Base-by-base conservation (phyloP, 1,140 invertebrate genomes). In the Sycophaga agraensis region DNA sequence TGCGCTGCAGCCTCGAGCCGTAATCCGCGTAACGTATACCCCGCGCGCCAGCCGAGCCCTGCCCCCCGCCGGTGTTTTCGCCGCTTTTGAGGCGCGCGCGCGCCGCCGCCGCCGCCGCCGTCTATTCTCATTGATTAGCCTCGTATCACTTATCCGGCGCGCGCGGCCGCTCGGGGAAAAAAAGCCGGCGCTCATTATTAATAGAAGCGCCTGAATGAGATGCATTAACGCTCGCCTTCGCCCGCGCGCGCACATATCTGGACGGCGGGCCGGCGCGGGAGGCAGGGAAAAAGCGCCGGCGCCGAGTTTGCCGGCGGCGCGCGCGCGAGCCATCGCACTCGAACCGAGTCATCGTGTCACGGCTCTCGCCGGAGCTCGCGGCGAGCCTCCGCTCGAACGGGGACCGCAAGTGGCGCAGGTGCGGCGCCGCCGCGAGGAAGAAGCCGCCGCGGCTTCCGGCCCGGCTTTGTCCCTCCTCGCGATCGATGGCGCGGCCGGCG, bases 1-100 rank as follows among this genome's bases (percentile, higher is more conserved):
- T 59, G 43, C 55, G 55, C 39, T 57, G 48, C 55, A 57, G 34
- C 55, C 53, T 56, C 53, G 53, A 45, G 31, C 51, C 51, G 51
- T 54, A 54, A 54, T 54, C 51, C 54, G 26, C 43, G 28, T 11
- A 31, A 31, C 28, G 28, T 11, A 11, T 6, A 11, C 4, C 5
- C 11, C 28, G 28, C 28, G 4, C 28, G 28, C 28, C 4, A 31
- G 28, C 37, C 21, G 35, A 12, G 9, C 21, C 21, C 35, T 21
- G 50, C 22, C 21, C 39, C 31, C 22, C 28, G 31, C 17, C 3
- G 35, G 21, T 14, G 5, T 17, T n/a, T n/a, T n/a, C n/a, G n/a
- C n/a, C n/a, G n/a, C n/a, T n/a, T n/a, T n/a, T n/a, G n/a, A n/a
- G n/a, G n/a, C n/a, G n/a, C 22, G 17, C 37, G 21, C 21, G 35